phyloP scores from a whole-genome alignment of 2,797 vertebrate genomes.

The Setipinna tenuifilis region DNA sequence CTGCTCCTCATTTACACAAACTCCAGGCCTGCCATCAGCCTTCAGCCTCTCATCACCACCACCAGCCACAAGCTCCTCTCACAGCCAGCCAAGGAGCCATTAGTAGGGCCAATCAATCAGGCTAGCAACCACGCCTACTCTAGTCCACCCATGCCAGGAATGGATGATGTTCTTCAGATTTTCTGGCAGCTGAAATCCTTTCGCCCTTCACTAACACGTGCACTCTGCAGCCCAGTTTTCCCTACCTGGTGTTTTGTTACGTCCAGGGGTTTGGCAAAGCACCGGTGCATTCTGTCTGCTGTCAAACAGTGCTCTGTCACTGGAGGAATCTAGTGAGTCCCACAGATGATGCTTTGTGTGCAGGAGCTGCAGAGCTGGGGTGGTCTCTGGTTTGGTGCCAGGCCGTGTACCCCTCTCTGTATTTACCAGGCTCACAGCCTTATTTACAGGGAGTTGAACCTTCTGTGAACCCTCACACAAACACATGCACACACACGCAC shows the following conservation, averaged over 20 bases:
- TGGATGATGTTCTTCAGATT: not conserved
- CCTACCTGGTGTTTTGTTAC: not conserved
- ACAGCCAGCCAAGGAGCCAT: not conserved
- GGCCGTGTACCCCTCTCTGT: not conserved
- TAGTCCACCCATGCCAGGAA: not conserved
- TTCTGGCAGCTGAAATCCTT: not conserved
- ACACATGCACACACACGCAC: slow-evolving; percentile 1
- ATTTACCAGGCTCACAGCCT: not conserved
- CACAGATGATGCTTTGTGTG: slow-evolving; percentile 36
- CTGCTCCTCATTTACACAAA: not conserved
- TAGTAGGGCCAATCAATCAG: not conserved
- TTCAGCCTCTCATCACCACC: slow-evolving; percentile 10
- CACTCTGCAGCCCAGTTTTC: not conserved
- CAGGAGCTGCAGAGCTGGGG: slow-evolving; percentile 21
- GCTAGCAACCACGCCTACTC: not conserved
- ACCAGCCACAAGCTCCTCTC: not conserved
- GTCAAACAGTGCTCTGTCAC: not conserved
- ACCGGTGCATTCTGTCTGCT: not conserved
- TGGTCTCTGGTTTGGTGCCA: slow-evolving; percentile 32
- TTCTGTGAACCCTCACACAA: slow-evolving; percentile 31
- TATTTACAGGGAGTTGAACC: slow-evolving; percentile 42
- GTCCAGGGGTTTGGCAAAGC: not conserved
- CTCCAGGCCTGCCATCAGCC: not conserved
- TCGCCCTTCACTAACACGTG: not conserved
- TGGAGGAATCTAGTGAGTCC: not conserved